Evolutionary conservation across 2,113 vertebrate genomes (phyloP).

Genomic region (Clarias gariepinus): DNA sequence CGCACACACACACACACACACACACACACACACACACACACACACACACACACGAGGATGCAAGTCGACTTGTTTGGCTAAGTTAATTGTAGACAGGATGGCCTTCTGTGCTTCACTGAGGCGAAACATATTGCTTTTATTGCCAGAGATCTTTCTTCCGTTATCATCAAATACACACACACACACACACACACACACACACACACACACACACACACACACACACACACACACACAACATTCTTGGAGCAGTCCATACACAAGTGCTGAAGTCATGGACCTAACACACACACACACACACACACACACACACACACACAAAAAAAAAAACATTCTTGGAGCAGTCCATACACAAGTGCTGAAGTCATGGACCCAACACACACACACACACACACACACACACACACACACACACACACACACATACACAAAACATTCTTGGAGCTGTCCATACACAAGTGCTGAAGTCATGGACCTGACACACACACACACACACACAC

Average conservation of each 20-base stretch:
- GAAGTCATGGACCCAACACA: too few relatives aligned
- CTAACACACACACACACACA: not conserved
- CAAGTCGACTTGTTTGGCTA: conserved; percentile 59
- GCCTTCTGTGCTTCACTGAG: conserved; percentile 70
- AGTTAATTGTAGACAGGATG: conserved; percentile 68
- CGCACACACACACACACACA: not conserved
- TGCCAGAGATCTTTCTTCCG: conserved; percentile 67
- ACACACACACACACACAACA: not conserved
- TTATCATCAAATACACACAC: conserved; percentile 58
- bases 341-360: too few relatives aligned
- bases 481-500: too few relatives aligned
- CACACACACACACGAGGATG: conserved; percentile 7
- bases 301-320: not conserved
- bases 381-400: too few relatives aligned
- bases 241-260: too few relatives aligned
- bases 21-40: conserved; percentile 12
- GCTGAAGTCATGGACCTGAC: too few relatives aligned
- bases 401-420: too few relatives aligned
- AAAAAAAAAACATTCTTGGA: not conserved
- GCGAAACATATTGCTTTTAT: conserved; percentile 68
- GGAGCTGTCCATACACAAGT: too few relatives aligned
- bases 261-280: too few relatives aligned
- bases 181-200: conserved; percentile 11
- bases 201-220: conserved; percentile 14
- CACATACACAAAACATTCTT: too few relatives aligned